phyloP scores from a whole-genome alignment of 2,797 vertebrate genomes.

The Mormyrus proboscirostris region DNA sequence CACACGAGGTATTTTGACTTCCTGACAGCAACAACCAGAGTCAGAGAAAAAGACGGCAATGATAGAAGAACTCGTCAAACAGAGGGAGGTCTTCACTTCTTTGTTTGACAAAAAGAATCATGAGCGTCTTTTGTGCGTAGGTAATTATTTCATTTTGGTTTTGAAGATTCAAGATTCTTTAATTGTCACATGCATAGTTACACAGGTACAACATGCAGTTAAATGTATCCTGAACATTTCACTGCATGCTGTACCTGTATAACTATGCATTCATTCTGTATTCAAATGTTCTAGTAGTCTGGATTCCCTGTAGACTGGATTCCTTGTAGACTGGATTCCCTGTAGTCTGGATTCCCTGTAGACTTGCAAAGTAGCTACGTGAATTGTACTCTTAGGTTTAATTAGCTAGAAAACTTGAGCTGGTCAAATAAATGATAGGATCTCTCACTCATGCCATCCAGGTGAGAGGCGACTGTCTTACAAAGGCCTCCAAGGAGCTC shows the following conservation, averaged over 20 bases:
- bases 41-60: conserved; percentile 79
- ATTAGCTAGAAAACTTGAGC: background rate
- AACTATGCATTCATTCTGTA: too few relatives aligned
- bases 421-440: background rate
- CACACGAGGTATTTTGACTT: background rate
- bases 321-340: background rate
- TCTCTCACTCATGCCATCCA: conserved; percentile 41
- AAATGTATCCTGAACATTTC: too few relatives aligned
- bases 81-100: conserved; percentile 72
- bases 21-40: conserved; percentile 59
- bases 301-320: background rate
- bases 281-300: background rate
- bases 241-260: too few relatives aligned
- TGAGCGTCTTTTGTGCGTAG: conserved; percentile 85
- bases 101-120: conserved; percentile 91
- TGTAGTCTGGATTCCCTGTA: background rate
- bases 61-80: conserved; percentile 73
- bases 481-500: conserved; percentile 84
- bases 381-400: background rate
- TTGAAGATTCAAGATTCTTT: too few relatives aligned
- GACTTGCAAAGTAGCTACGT: background rate
- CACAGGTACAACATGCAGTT: too few relatives aligned
- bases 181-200: too few relatives aligned
- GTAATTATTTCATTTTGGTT: conserved; percentile 45
- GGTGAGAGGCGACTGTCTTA: conserved; percentile 89